Conservation (phyloP, 2,113 vertebrate genomes). For the Pedetes capensis region DNA sequence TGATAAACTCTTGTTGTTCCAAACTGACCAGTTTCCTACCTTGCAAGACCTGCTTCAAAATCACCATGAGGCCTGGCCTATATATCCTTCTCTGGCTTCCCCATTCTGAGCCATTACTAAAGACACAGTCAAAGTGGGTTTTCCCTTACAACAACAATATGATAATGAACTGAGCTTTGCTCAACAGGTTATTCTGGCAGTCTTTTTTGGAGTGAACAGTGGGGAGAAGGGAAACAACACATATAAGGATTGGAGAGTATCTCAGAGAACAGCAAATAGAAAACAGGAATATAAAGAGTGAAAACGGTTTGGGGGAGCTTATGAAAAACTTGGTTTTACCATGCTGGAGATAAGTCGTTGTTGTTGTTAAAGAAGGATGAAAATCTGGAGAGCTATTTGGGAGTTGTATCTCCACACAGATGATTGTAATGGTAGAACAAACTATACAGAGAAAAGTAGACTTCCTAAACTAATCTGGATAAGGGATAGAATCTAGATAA, state of each 20-base stretch:
- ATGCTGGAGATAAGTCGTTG: background rate
- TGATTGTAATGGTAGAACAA: background rate
- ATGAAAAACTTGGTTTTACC: background rate
- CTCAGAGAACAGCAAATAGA: background rate
- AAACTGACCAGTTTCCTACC: background rate
- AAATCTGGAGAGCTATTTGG: background rate
- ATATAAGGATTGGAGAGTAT: background rate
- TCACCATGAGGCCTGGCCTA: background rate
- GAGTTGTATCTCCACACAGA: background rate
- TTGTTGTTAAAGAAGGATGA: no score
- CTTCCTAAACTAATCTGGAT: constrained; percentile 1
- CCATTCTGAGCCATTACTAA: background rate
- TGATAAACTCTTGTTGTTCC: background rate
- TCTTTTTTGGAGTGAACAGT: background rate
- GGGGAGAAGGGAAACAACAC: background rate
- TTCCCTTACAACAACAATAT: background rate
- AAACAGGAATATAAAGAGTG: background rate
- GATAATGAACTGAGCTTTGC: background rate
- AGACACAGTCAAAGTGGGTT: background rate
- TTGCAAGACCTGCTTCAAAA: background rate
- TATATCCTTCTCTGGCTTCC: background rate
- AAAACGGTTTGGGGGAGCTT: background rate
- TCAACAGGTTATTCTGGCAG: background rate
- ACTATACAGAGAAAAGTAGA: background rate
- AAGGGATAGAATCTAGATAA: background rate